Evolutionary conservation across 2,888 invertebrate genomes (phyloP), one percentile per base, ranked within the genome.

Genomic region (Mesorhabditis spiculigera): DNA sequence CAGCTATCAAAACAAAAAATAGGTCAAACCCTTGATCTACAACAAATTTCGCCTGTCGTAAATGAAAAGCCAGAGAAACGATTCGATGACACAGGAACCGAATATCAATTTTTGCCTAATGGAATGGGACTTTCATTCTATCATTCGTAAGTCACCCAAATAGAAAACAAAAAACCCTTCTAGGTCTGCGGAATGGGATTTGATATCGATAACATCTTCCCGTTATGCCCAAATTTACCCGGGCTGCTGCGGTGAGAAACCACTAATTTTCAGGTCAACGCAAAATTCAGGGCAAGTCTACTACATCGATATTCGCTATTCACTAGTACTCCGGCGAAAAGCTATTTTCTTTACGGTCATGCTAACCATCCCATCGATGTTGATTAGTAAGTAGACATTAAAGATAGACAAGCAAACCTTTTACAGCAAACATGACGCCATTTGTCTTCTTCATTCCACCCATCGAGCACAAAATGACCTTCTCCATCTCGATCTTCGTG

Each of bases 401-500:
- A 61, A 66, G n/a, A 66, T n/a, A 44, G 13, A 63, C 43, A 5
- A n/a, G 6, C 8, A 63, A 28, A 13, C 16, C 43, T 2, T 45
- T 73, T 77, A 41, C 69, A 79, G 79, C 79, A 6, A 78, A 77
- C 65, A 67, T 76, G 3, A 79, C 79, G 5, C 78, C 79, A 41
- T 78, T 78, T 65, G 79, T 79, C 5, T 79, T 79, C 66, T 45
- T 77, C 58, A 78, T 79, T 63, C 71, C 78, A 5, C 79, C 79
- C 4, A 74, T 75, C 68, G 95, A 96, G 43, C 96, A 97, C 87
- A 97, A 97, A 88, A 95, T 97, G 75, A 95, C 95, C 0, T 90
- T 97, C 67, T 95, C 95, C 68, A 75, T 75, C 88, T 95, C 95
- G 71, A 95, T 96, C 88, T 91, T 96, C 85, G 94, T 96, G 89